Evolutionary conservation across 2,113 vertebrate genomes (phyloP).

Genomic region (Polyodon spathula): DNA sequence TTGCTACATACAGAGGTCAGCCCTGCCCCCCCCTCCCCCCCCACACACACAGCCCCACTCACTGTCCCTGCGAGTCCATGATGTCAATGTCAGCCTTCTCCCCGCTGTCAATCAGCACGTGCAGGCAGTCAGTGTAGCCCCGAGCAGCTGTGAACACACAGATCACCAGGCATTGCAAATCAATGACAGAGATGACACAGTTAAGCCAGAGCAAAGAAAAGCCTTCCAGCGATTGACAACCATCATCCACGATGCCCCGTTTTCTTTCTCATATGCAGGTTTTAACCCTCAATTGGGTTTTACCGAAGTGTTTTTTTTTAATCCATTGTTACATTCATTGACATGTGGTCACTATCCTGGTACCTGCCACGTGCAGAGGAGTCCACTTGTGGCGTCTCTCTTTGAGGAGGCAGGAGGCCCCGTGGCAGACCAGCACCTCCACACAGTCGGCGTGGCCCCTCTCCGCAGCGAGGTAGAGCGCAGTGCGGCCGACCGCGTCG

Average conservation of each 20-base stretch:
- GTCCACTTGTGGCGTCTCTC: conserved; percentile 78
- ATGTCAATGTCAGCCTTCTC: conserved; percentile 74
- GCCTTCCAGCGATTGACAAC: not conserved
- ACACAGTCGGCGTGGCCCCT: conserved; percentile 74
- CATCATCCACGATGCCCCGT: no score
- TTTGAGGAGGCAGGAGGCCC: conserved; percentile 74
- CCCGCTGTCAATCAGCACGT: conserved; percentile 78
- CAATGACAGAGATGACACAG: not conserved
- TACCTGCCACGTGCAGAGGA: conserved; percentile 81
- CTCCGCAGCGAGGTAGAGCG: conserved; percentile 80
- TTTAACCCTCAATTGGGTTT: no score
- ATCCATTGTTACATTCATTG: no score
- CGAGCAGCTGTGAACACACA: conserved; percentile 61
- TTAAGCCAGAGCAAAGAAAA: not conserved
- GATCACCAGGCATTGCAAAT: not conserved
- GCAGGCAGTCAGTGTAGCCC: conserved; percentile 83
- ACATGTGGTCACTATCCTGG: no score
- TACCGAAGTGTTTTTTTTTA: no score
- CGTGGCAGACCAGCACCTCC: conserved; percentile 80
- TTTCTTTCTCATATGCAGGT: no score
- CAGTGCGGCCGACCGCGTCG: conserved; percentile 74
- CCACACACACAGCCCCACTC: conserved; percentile 41
- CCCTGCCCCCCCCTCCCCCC: not conserved
- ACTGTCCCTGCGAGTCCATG: conserved; percentile 80
- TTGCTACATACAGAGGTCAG: no score